Evolutionary conservation across 2,797 vertebrate genomes (phyloP).

Genomic region (Selene dorsalis): DNA sequence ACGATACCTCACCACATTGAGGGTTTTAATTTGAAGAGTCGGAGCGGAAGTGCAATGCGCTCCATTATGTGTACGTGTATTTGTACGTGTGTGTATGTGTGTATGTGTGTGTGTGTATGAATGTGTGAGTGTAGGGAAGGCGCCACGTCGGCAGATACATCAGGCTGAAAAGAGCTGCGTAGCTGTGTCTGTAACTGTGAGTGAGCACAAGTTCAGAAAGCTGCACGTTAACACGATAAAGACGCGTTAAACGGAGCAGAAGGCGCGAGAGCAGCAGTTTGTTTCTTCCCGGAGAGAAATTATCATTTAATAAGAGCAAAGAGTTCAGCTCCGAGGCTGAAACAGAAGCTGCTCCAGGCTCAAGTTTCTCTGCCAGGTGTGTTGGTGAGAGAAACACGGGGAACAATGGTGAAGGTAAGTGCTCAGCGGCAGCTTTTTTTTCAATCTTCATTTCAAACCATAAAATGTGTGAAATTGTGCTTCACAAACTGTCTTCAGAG

Average conservation of each 20-base stretch:
- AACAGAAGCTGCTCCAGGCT: constrained; percentile 46
- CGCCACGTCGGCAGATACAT: constrained; percentile 85
- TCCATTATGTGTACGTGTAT: too few relatives aligned
- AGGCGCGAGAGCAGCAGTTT: neutral
- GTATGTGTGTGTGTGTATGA: constrained; percentile 12
- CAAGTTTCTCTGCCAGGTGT: constrained; percentile 69
- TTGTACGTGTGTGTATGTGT: neutral
- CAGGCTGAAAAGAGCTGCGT: constrained; percentile 44
- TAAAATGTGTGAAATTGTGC: neutral
- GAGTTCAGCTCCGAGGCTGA: constrained; percentile 32
- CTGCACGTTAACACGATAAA: constrained; percentile 15
- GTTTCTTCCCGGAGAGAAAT: neutral
- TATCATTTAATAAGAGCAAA: neutral
- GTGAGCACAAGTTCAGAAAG: constrained; percentile 42
- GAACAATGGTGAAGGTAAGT: constrained; percentile 84
- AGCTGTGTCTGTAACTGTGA: constrained; percentile 3
- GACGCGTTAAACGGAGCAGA: neutral
- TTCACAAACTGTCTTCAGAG: neutral
- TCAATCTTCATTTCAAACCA: too few relatives aligned
- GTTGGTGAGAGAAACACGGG: constrained; percentile 42
- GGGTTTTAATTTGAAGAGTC: constrained; percentile 49
- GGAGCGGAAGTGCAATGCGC: constrained; percentile 16
- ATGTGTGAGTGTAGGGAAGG: constrained; percentile 36
- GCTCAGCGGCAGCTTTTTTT: neutral
- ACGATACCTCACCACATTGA: neutral